Conservation (phyloP, 2,797 vertebrate genomes). For the Meriones psammophilus region DNA sequence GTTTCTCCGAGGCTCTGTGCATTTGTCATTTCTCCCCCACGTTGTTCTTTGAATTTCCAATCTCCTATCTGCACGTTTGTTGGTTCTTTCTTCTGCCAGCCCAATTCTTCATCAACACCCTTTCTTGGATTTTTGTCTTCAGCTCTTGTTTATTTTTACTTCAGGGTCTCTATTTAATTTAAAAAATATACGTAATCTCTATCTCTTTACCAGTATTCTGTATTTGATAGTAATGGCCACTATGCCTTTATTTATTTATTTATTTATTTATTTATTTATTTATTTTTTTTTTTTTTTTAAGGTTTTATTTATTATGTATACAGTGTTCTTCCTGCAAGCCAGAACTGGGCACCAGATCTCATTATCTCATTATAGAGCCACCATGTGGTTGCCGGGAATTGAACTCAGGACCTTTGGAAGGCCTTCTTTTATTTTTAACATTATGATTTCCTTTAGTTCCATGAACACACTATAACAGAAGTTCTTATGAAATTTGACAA, state of each 20-base stretch:
- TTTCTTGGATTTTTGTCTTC: constrained; percentile 31
- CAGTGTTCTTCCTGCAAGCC: too few relatives aligned
- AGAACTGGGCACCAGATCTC: too few relatives aligned
- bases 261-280: too few relatives aligned
- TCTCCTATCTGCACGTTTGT: background rate
- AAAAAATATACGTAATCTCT: constrained; percentile 10
- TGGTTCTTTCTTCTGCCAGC: constrained; percentile 20
- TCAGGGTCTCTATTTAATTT: background rate
- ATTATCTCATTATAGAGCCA: too few relatives aligned
- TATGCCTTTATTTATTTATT: background rate
- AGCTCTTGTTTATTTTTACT: constrained; percentile 43
- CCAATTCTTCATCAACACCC: background rate
- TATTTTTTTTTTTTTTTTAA: too few relatives aligned
- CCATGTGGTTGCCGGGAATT: too few relatives aligned
- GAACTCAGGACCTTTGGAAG: too few relatives aligned
- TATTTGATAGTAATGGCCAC: constrained; percentile 45
- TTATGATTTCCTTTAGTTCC: background rate
- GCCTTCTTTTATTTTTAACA: background rate
- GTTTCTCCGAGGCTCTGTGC: background rate
- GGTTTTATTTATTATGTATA: too few relatives aligned
- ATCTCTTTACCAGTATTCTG: constrained; percentile 17
- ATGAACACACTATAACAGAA: background rate
- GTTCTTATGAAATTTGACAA: background rate
- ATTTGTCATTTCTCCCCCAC: background rate
- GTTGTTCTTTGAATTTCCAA: background rate